These are phyloP conservation scores for Phragmatobia fuliginosa DNA, from an alignment of 2,888 invertebrate genomes.

Conservation along the genomic window DNA sequence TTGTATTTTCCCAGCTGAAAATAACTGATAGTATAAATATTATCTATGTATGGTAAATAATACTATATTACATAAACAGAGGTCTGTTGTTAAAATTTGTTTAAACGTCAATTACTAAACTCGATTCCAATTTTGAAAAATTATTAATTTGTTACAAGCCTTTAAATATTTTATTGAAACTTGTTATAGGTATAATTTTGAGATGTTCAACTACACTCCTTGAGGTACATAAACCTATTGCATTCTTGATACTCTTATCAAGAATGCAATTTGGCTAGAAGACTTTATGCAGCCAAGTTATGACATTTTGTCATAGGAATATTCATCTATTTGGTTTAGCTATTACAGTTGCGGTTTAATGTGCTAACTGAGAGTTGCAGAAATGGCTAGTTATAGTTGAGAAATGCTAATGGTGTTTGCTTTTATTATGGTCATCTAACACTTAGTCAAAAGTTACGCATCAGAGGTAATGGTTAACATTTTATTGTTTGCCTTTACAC, in stretches of 20 bases:
- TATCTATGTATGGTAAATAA: conserved; percentile 4
- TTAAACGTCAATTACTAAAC: conserved; percentile 21
- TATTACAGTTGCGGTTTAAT: neutral
- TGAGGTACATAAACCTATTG: conserved; percentile 10
- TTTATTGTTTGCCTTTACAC: neutral
- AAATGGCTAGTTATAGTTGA: conserved; percentile 18
- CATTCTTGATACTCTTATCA: no score
- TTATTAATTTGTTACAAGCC: conserved; percentile 35
- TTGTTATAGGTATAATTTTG: conserved; percentile 28
- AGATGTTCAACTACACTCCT: conserved; percentile 13
- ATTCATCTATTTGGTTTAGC: conserved; percentile 18
- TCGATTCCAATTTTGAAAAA: conserved; percentile 22
- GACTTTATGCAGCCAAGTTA: conserved; percentile 24
- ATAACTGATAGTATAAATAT: neutral
- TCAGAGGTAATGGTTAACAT: conserved; percentile 12
- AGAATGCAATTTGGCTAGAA: conserved; percentile 31
- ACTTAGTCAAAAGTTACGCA: conserved; percentile 26
- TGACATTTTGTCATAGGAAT: conserved; percentile 20
- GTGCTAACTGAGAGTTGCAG: conserved; percentile 21
- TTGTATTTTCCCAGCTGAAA: neutral
- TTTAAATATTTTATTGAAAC: conserved; percentile 11
- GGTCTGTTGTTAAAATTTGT: conserved; percentile 23
- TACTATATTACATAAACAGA: conserved; percentile 11
- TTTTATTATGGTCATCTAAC: conserved; percentile 21
- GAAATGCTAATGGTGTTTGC: conserved; percentile 39